Evolutionary conservation across 2,113 vertebrate species (phyloP).

Genomic region (Etia nguti): DNA sequence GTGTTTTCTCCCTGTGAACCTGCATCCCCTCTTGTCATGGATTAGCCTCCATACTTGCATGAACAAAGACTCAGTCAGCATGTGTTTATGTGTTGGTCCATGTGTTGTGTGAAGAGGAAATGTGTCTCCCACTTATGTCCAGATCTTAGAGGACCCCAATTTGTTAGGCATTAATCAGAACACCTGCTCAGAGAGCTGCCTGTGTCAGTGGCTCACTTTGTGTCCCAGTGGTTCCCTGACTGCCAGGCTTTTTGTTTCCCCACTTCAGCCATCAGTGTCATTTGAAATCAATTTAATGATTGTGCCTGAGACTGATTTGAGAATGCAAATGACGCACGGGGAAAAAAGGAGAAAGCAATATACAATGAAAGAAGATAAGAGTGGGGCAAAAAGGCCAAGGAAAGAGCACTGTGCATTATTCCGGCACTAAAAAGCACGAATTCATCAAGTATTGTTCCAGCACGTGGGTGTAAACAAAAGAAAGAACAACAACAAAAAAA

Average conservation of each 20-base stretch:
- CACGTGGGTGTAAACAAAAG: conserved; percentile 35
- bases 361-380: neutral
- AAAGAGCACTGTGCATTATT: conserved; percentile 29
- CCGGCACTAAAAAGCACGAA: conserved; percentile 53
- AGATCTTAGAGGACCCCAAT: conserved; percentile 67
- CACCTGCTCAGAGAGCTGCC: conserved; percentile 67
- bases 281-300: conserved; percentile 72
- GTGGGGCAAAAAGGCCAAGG: neutral
- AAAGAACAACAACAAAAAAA: conserved; percentile 14
- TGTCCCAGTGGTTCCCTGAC: conserved; percentile 33
- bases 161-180: conserved; percentile 72
- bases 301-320: conserved; percentile 69
- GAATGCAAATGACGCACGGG: conserved; percentile 63
- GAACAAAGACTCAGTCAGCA: conserved; percentile 61
- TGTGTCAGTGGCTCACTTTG: conserved; percentile 51
- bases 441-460: conserved; percentile 50
- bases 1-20: conserved; percentile 40
- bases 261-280: conserved; percentile 73
- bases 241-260: conserved; percentile 58
- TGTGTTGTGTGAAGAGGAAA: conserved; percentile 46
- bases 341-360: conserved; percentile 6
- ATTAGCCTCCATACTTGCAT: conserved; percentile 55
- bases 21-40: conserved; percentile 53
- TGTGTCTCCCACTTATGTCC: conserved; percentile 56
- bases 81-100: conserved; percentile 50